Evolutionary conservation across 2,113 vertebrate genomes (phyloP), one percentile per base, ranked within the genome.

Genomic region (Centropus bengalensis): DNA sequence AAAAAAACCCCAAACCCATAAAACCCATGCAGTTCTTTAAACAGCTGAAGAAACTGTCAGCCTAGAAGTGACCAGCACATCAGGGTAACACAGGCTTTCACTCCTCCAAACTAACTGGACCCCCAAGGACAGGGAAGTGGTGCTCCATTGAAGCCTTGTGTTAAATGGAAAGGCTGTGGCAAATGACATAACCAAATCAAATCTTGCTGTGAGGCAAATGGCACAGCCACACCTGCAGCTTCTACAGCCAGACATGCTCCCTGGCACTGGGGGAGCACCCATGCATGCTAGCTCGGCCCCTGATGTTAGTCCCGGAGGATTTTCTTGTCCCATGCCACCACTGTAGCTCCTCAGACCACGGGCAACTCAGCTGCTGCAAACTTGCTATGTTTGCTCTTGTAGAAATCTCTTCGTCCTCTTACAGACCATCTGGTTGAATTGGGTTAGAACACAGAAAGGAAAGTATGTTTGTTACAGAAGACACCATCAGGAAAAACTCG

Each of bases 11-110:
- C n/a, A n/a, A n/a, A n/a, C n/a, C n/a, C n/a, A n/a, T n/a, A n/a
- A n/a, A n/a, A n/a, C n/a, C n/a, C 2, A 3, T 16, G 15, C 45
- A 62, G 14, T 0, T 1, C 21, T 62, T 58, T 7, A 2, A 14
- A 22, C 4, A 62, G 47, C 21, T 67, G 54, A 82, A 85, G 40
- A 44, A 8, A 11, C 36, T 26, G 11, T 32, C 59, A 77, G 36
- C 26, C 74, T 84, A 38, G 44, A 92, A 78, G 36, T 33, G 42
- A 78, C 40, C 51, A 70, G 22, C 23, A 32, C n/a, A 15, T 56
- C 40, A 51, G 8, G 80, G 32, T 17, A 51, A 76, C 0, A 3
- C 32, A 73, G 73, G 38, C 20, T 69, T 82, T 10, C 42, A 44
- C 28, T 44, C 15, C 24, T 10, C 22, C 45, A 44, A 55, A 30